Conservation (phyloP, 2,888 invertebrate genomes). For the Byasa hedistus region DNA sequence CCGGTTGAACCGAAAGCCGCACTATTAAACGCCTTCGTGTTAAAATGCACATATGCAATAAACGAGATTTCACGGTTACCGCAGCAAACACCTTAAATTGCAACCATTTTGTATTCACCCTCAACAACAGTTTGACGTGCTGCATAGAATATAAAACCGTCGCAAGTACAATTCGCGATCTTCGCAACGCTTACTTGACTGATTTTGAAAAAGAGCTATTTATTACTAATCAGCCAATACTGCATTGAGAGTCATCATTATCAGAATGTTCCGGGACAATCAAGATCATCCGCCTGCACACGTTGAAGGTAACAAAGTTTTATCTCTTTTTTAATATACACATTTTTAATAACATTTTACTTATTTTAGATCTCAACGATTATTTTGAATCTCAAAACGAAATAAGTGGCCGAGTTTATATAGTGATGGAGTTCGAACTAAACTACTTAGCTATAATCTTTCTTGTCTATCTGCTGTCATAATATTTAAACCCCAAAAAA, state of each 20-base stretch:
- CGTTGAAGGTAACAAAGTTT: conserved; percentile 18
- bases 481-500: no score
- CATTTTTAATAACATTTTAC: no score
- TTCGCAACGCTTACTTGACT: neutral
- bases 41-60: conserved; percentile 27
- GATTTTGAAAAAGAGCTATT: neutral
- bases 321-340: neutral
- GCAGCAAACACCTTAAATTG: conserved; percentile 26
- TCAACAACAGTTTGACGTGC: conserved; percentile 29
- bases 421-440: no score
- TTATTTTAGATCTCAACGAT: no score
- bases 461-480: no score
- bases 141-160: neutral
- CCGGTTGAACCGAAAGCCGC: neutral
- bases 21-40: conserved; percentile 24
- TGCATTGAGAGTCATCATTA: neutral
- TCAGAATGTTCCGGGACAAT: conserved; percentile 18
- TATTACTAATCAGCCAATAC: neutral
- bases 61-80: conserved; percentile 27
- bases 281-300: conserved; percentile 32
- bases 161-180: no score
- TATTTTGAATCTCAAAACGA: no score
- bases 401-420: no score
- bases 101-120: conserved; percentile 24
- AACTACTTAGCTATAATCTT: no score